Evolutionary conservation across 2,797 vertebrate genomes (phyloP), one percentile per base, ranked within the genome.

Genomic region (Anableps anableps): DNA sequence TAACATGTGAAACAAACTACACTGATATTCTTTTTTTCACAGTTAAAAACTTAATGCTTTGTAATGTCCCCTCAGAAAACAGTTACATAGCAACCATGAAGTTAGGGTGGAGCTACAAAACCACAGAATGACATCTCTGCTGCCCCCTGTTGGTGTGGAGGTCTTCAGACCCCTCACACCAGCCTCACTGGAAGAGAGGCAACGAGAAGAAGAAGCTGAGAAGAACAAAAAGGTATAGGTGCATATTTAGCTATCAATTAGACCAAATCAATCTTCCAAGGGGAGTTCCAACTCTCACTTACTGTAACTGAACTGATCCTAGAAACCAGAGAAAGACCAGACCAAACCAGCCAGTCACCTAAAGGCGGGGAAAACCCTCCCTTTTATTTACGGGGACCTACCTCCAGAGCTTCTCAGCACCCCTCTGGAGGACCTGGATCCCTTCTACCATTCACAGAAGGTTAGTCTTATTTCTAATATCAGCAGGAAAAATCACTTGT

Each of bases 401-500:
- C 96, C 97, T 0, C 80, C 88, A 0, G 95, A 97, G 36, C 89
- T 97, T 45, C 88, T 97, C 0, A 96, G 96, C 81, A 95, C 92
- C 0, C 97, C 97, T 0, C 79, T 99, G 88, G 97, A 99, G 86
- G 98, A 99, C 34, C 89, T 99, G 88, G 98, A 99, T 80, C 96
- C 97, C 3, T 98, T 95, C 94, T 98, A 98, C 93, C 93, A 93
- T 51, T 93, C 96, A 88, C 93, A 97, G 85, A 97, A 97, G 96
- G 98, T 98, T 26, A 81, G 1, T 48, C 0, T 55, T 23, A 29
- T 6, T 72, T 73, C 4, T 48, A 11, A 34, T 43, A 38, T 75
- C 62, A 31, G 16, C 19, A 21, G 9, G 31, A 55, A 7, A 62
- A n/a, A 11, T 73, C 10, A 11, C 10, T 13, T 29, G 26, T 14